These are phyloP conservation scores for Malthinus flaveolus DNA, from an alignment of 2,888 invertebrate species.

Conservation along the genomic window DNA sequence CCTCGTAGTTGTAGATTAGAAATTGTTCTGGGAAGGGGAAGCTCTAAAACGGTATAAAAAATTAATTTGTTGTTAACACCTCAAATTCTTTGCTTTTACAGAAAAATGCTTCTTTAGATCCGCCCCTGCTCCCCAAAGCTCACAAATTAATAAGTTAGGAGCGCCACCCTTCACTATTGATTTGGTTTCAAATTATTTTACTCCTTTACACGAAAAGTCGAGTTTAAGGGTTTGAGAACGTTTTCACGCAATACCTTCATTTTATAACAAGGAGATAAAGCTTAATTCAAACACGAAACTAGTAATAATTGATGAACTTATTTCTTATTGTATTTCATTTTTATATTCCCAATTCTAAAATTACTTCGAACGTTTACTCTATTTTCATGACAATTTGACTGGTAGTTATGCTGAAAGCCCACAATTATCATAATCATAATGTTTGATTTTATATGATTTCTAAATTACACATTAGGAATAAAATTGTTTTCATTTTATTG, in stretches of 20 bases:
- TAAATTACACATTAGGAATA: background rate
- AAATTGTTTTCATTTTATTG: background rate
- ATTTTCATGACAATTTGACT: background rate
- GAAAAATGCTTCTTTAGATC: too few relatives aligned
- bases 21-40: too few relatives aligned
- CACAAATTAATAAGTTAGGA: too few relatives aligned
- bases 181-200: background rate
- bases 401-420: background rate
- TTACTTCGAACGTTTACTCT: background rate
- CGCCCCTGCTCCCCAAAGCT: too few relatives aligned
- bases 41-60: too few relatives aligned
- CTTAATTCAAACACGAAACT: conserved; percentile 3
- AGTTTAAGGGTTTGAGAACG: background rate
- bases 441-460: background rate
- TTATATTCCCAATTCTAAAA: background rate
- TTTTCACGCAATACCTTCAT: background rate
- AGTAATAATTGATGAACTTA: conserved; percentile 1
- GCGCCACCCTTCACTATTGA: too few relatives aligned
- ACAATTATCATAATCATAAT: background rate
- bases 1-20: too few relatives aligned
- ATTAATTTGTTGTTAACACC: too few relatives aligned
- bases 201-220: background rate
- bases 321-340: background rate
- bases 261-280: background rate
- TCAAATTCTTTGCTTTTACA: too few relatives aligned